Evolutionary conservation across 2,888 invertebrate genomes (phyloP), one percentile per base, ranked within the genome.

Genomic region (Agriopis aurantiaria): DNA sequence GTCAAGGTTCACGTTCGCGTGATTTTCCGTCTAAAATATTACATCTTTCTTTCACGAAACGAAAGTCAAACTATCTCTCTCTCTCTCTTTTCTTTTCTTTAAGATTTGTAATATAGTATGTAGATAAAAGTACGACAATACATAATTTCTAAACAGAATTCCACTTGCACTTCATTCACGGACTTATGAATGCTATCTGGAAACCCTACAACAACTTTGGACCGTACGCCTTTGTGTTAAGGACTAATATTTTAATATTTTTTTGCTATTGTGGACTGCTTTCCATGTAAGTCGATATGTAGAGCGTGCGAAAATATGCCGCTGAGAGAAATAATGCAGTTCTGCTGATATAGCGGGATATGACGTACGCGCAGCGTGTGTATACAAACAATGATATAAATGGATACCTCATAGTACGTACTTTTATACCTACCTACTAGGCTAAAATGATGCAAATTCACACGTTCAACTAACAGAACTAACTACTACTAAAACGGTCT

Each of bases 301-400:
- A 78, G 88, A 82, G 80, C 88, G 85, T 88, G 89, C 77, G 88
- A 90, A 90, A 87, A 84, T 81, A 79, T 82, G 83, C 68, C 82
- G 79, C 68, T 71, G 63, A 41, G 69, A 73, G 71, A 74, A 79
- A 81, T 80, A 85, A 87, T 82, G 80, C 74, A 80, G 70, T 49
- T 58, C 55, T 65, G 45, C 14, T 61, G 49, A 33, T 33, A 78
- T 77, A 76, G 76, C 76, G 76, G 79, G 73, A 80, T 75, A 75
- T 72, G 69, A 71, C 69, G 71, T 63, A 58, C 55, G 11, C 9
- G 9, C 58, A 49, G 55, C 63, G 66, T 52, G 60, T 67, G 59
- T 59, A 51, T 56, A 51, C 65, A 60, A 51, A 65, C 65, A 65
- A 57, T 61, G 17, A 45, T 43, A 51, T n/a, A 14, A 23, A 49